Evolutionary conservation across 2,113 vertebrate species (phyloP).

Genomic region (Trichechus manatus): DNA sequence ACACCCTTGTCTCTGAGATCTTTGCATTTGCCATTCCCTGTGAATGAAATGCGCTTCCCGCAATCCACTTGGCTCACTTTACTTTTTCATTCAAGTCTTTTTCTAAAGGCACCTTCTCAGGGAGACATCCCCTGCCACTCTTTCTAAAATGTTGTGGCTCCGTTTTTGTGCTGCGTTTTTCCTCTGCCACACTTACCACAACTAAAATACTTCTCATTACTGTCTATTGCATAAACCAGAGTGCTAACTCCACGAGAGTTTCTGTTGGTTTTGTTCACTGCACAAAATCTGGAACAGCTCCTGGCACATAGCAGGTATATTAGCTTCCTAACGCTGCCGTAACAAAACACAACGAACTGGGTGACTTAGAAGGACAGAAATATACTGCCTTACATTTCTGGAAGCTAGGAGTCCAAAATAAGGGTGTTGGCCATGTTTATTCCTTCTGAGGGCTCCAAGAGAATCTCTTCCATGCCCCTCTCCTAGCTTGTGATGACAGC

Average conservation of each 20-base stretch:
- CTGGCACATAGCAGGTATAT: background rate
- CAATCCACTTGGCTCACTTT: background rate
- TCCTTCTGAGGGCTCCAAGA: background rate
- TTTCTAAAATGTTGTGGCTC: background rate
- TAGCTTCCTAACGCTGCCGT: background rate
- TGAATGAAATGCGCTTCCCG: background rate
- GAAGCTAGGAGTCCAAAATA: background rate
- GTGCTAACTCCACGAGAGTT: background rate
- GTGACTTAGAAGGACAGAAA: background rate
- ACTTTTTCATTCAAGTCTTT: background rate
- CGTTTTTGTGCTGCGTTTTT: background rate
- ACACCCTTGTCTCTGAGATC: background rate
- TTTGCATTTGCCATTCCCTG: background rate
- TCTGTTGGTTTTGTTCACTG: slow-evolving; percentile 17
- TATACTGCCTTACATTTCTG: background rate
- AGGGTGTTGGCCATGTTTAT: background rate
- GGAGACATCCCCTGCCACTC: too few relatives aligned
- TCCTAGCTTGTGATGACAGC: background rate
- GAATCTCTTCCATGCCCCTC: background rate
- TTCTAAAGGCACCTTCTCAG: background rate
- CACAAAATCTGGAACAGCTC: background rate
- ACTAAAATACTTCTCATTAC: background rate
- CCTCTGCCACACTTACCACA: background rate
- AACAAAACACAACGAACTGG: background rate
- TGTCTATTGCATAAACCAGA: background rate